A percentile compares a stretch with the other conserved stretches of the same genome.
phyloP scores from a whole-genome alignment of 2,888 invertebrate species.

The Tricholauxania praeusta region DNA sequence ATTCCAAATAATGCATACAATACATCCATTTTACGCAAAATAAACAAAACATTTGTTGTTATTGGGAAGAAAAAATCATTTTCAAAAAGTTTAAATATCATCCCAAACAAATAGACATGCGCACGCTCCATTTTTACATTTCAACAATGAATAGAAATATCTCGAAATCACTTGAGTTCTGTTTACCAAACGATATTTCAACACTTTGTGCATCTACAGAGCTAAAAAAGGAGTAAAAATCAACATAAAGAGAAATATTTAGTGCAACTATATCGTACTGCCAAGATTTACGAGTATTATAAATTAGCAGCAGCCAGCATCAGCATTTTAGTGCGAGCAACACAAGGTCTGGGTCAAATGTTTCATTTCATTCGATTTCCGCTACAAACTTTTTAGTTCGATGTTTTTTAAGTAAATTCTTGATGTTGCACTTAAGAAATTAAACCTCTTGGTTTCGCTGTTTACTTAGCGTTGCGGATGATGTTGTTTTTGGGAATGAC shows the following conservation, averaged over 20 bases:
- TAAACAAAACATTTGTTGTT: neutral
- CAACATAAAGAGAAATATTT: neutral
- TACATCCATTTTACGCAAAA: too few relatives aligned
- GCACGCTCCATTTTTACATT: neutral
- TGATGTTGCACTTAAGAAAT: neutral
- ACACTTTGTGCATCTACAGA: slow-evolving; percentile 1
- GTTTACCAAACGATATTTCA: slow-evolving; percentile 13
- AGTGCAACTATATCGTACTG: neutral
- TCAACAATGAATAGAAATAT: neutral
- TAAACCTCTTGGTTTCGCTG: neutral
- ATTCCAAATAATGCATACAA: neutral
- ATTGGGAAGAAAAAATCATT: neutral
- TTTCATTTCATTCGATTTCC: slow-evolving; percentile 47
- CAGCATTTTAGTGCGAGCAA: slow-evolving; percentile 9
- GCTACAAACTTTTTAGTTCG: slow-evolving; percentile 34
- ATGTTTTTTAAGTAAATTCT: neutral
- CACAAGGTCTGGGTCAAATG: slow-evolving; percentile 47
- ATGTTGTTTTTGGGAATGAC: neutral
- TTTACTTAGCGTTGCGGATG: neutral
- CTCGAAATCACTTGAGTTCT: neutral
- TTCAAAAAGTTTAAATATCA: neutral
- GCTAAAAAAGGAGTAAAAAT: neutral
- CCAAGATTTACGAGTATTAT: neutral
- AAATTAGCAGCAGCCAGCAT: slow-evolving; percentile 8
- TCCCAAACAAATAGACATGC: neutral